A percentile compares a stretch with the other conserved stretches of the same genome.
Conservation (phyloP, 2,113 vertebrate genomes). For the Cranoglanis bouderius region DNA sequence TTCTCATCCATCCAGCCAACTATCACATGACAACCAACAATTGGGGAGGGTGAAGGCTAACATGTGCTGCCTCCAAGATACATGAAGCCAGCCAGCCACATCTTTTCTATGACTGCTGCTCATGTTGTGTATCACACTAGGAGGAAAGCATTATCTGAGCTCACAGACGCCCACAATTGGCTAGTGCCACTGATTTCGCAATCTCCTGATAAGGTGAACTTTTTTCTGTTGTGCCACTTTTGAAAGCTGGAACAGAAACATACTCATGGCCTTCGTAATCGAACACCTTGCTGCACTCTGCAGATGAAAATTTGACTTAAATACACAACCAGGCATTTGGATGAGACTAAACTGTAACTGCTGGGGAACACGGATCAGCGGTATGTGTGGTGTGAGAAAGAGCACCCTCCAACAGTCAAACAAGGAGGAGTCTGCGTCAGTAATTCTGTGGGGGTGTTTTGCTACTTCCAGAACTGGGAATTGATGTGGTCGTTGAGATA, state of each 20-base stretch:
- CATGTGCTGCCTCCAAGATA: neutral
- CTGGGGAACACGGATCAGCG: neutral
- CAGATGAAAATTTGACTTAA: neutral
- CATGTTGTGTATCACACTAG: neutral
- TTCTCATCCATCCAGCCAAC: neutral
- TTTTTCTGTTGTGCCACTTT: neutral
- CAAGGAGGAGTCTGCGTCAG: neutral
- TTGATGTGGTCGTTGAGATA: neutral
- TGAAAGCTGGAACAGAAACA: neutral
- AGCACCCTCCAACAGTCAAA: neutral
- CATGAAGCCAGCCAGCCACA: neutral
- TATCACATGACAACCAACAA: neutral
- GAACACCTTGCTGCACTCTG: neutral
- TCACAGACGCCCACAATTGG: neutral
- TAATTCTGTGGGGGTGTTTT: neutral
- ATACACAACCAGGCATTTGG: neutral
- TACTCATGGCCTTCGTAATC: neutral
- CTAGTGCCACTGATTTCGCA: neutral
- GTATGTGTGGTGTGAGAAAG: neutral
- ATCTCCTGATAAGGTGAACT: neutral
- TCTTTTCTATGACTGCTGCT: neutral
- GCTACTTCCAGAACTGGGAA: neutral
- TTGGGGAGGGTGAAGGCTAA: neutral
- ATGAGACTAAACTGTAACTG: neutral
- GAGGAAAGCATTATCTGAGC: neutral